These are phyloP conservation scores for Mimachlamys varia DNA, from an alignment of 2,888 invertebrate species.

Conservation along the genomic window DNA sequence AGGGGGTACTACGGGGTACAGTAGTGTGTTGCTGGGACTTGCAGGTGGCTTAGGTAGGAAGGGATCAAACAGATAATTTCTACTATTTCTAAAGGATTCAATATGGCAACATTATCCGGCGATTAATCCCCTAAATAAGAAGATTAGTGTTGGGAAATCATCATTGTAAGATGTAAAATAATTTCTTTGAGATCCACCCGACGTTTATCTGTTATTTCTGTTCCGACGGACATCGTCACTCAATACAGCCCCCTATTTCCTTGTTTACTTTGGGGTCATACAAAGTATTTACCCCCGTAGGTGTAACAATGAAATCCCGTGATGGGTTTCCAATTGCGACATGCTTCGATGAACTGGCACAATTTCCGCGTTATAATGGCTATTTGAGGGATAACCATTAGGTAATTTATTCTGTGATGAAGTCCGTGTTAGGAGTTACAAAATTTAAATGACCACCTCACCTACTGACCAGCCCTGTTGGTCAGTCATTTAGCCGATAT, in stretches of 20 bases:
- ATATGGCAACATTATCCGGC: neutral
- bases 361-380: neutral
- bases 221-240: neutral
- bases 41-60: neutral
- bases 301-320: neutral
- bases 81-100: neutral
- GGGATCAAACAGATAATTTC: neutral
- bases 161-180: neutral
- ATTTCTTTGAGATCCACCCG: constrained; percentile 13
- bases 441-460: constrained; percentile 26
- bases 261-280: constrained; percentile 13
- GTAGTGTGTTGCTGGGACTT: neutral
- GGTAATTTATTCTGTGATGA: constrained; percentile 19
- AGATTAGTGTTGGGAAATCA: neutral
- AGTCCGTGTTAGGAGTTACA: constrained; percentile 22
- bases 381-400: constrained; percentile 17
- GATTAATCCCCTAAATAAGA: constrained; percentile 10
- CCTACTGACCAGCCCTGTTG: neutral
- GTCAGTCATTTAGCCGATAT: neutral
- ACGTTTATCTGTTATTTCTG: neutral
- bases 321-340: neutral
- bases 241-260: constrained; percentile 14
- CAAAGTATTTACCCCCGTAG: neutral
- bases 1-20: no score
- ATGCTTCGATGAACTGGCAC: constrained; percentile 2